A percentile compares a stretch with the other conserved stretches of the same genome.
These are phyloP conservation scores for Albula goreensis DNA, from an alignment of 2,113 vertebrate genomes.

Conservation along the genomic window DNA sequence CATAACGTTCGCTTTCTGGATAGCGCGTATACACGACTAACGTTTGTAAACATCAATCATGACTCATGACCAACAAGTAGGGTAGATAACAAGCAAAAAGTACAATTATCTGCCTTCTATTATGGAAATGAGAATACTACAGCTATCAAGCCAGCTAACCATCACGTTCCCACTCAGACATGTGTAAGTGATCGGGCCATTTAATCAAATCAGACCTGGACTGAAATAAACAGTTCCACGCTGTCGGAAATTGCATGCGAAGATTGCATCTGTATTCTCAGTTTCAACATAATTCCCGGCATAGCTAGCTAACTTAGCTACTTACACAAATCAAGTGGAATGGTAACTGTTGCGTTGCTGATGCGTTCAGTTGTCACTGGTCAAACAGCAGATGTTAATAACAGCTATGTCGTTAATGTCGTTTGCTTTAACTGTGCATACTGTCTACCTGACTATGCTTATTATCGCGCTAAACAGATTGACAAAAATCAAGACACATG, in stretches of 20 bases:
- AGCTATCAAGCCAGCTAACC: too few relatives aligned
- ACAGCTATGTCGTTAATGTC: neutral
- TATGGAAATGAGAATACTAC: too few relatives aligned
- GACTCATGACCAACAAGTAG: too few relatives aligned
- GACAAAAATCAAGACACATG: neutral
- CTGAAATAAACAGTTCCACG: neutral
- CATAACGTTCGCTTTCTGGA: neutral
- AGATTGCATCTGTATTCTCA: neutral
- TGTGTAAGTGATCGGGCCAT: too few relatives aligned
- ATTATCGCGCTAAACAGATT: too few relatives aligned
- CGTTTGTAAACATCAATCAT: neutral
- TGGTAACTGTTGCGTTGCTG: neutral
- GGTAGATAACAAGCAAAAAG: too few relatives aligned
- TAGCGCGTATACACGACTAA: neutral
- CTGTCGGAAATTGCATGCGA: neutral
- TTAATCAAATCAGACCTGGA: neutral
- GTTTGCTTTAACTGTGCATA: too few relatives aligned
- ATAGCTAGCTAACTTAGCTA: neutral
- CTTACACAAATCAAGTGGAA: neutral
- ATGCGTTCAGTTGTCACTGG: neutral
- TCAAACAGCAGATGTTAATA: neutral
- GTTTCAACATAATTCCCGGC: too few relatives aligned
- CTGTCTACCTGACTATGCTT: too few relatives aligned
- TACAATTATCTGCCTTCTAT: too few relatives aligned
- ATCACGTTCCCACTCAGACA: too few relatives aligned